Conservation (phyloP, 2,113 vertebrate genomes). For the Alligator sinensis region DNA sequence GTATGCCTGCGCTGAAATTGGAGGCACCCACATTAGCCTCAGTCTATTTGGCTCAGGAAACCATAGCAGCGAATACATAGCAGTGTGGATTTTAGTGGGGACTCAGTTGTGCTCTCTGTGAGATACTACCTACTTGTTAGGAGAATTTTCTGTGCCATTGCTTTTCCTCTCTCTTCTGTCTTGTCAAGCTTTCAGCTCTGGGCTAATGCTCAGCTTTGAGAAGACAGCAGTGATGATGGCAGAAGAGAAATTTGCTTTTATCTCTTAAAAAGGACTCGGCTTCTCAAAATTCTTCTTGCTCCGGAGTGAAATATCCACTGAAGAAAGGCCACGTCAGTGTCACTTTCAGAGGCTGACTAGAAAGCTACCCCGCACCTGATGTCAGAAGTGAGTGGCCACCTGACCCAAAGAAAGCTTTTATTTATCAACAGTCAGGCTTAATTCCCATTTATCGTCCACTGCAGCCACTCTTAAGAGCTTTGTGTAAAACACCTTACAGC, state of each 20-base stretch:
- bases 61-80: too few relatives aligned
- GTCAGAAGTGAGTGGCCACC: neutral
- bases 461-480: neutral
- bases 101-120: neutral
- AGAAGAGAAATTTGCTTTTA: neutral
- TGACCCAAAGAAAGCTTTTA: neutral
- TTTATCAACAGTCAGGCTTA: neutral
- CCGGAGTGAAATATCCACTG: neutral
- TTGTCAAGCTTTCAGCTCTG: neutral
- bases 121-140: neutral
- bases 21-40: too few relatives aligned
- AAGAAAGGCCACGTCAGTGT: neutral
- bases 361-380: neutral
- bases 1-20: too few relatives aligned
- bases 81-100: neutral
- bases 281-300: neutral
- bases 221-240: neutral
- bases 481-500: neutral
- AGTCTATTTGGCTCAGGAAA: too few relatives aligned
- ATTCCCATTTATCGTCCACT: constrained; percentile 13
- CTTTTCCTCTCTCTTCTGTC: neutral
- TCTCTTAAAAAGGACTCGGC: neutral
- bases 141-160: neutral
- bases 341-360: neutral
- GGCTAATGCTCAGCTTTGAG: neutral